phyloP scores from a whole-genome alignment of 1,140 invertebrate species.

The Dinothrombium tinctorium region DNA sequence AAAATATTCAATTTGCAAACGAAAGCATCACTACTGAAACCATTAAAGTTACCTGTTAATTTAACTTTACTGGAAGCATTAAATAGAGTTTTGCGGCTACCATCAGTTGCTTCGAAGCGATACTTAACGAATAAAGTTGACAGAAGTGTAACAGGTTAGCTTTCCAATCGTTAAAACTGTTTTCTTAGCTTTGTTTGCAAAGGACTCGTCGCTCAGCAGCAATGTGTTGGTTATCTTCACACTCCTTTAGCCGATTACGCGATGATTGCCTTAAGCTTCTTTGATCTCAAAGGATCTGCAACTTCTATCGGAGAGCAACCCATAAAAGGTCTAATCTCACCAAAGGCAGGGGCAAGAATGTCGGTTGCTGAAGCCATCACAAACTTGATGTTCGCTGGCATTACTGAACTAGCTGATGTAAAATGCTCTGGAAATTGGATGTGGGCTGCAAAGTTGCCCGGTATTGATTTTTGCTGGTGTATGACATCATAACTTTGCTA shows the following conservation, averaged over 20 bases:
- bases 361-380: conserved; percentile 76
- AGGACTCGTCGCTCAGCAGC: conserved; percentile 40
- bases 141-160: conserved; percentile 64
- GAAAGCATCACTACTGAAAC: conserved; percentile 4
- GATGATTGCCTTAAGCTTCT: conserved; percentile 55
- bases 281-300: conserved; percentile 40
- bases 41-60: conserved; percentile 2
- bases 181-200: not conserved
- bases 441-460: conserved; percentile 86
- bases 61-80: conserved; percentile 20
- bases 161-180: not conserved
- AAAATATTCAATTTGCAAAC: conserved; percentile 29
- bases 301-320: conserved; percentile 91
- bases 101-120: conserved; percentile 77
- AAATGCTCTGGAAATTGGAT: conserved; percentile 98
- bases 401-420: conserved; percentile 33
- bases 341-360: conserved; percentile 64
- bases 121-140: conserved; percentile 88
- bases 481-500: too few species aligned
- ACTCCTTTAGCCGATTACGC: conserved; percentile 83
- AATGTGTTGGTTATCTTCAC: conserved; percentile 87
- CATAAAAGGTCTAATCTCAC: conserved; percentile 62
- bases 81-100: conserved; percentile 54
- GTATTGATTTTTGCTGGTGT: too few species aligned
- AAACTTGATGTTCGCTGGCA: conserved; percentile 57